Evolutionary conservation across 1,140 invertebrate genomes (phyloP).

Genomic region (Apis dorsata): DNA sequence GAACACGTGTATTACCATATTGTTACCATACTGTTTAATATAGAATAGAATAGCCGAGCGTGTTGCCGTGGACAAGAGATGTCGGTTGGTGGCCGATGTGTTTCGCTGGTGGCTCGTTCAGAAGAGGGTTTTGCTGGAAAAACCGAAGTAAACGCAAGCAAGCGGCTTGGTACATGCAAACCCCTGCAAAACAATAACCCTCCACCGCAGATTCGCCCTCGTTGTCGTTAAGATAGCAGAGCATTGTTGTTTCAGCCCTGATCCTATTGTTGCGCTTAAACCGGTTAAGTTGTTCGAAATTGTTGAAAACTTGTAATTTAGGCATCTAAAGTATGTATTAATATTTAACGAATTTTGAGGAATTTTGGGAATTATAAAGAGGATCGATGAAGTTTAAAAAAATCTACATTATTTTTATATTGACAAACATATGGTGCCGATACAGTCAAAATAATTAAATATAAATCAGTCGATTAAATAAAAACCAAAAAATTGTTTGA

Average conservation of each 20-base stretch:
- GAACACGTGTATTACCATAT: neutral
- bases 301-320: too few relatives aligned
- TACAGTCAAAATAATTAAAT: too few relatives aligned
- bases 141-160: conserved; percentile 56
- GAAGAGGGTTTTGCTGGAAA: conserved; percentile 40
- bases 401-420: neutral
- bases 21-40: conserved; percentile 79
- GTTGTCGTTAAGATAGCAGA: conserved; percentile 15
- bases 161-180: conserved; percentile 63
- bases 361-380: neutral
- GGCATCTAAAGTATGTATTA: neutral
- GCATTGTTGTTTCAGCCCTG: neutral
- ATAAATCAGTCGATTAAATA: too few relatives aligned
- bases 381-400: neutral
- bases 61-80: conserved; percentile 32
- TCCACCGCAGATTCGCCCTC: too few relatives aligned
- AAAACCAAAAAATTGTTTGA: too few relatives aligned
- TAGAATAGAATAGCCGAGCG: conserved; percentile 67
- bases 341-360: neutral
- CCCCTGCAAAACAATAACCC: conserved; percentile 44
- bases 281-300: too few relatives aligned
- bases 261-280: too few relatives aligned
- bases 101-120: neutral
- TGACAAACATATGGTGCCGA: too few relatives aligned
- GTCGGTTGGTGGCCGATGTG: neutral